Conservation (phyloP, 2,888 invertebrate species). For the Oscheius sp. region DNA sequence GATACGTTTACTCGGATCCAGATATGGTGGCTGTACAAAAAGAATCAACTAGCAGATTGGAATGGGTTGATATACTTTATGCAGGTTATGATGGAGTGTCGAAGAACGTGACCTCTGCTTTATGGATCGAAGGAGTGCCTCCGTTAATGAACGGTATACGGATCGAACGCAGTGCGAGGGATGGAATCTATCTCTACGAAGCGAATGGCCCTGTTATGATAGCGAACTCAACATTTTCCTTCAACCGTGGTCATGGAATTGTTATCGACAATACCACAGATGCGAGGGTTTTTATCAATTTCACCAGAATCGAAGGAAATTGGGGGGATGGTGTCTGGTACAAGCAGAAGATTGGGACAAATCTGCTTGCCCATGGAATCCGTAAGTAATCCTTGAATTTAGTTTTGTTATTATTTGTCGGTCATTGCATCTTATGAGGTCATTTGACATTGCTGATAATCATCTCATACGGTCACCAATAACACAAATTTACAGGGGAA, state of each 20-base stretch:
- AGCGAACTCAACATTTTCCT: conserved; percentile 83
- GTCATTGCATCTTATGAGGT: background rate
- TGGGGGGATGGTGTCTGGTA: conserved; percentile 90
- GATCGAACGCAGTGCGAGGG: conserved; percentile 87
- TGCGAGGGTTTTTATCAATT: conserved; percentile 82
- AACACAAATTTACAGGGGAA: conserved; percentile 31
- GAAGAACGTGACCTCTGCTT: conserved; percentile 77
- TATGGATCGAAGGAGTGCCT: conserved; percentile 88
- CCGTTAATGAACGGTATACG: conserved; percentile 86
- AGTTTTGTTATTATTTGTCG: background rate
- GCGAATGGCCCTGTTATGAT: conserved; percentile 82
- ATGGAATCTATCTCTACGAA: conserved; percentile 88
- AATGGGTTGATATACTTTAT: conserved; percentile 78
- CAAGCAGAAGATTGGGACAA: conserved; percentile 50
- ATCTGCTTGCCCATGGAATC: conserved; percentile 42
- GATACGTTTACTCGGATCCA: conserved; percentile 65
- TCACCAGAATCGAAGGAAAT: conserved; percentile 83
- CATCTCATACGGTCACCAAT: background rate
- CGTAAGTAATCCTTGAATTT: conserved; percentile 18
- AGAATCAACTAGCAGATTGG: conserved; percentile 83
- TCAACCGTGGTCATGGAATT: conserved; percentile 78
- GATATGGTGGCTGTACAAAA: conserved; percentile 65
- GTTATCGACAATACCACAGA: conserved; percentile 72
- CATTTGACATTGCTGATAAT: conserved; percentile 1
- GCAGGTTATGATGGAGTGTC: conserved; percentile 79